phyloP scores from a whole-genome alignment of 2,888 invertebrate species.

The Eupithecia exiguata region DNA sequence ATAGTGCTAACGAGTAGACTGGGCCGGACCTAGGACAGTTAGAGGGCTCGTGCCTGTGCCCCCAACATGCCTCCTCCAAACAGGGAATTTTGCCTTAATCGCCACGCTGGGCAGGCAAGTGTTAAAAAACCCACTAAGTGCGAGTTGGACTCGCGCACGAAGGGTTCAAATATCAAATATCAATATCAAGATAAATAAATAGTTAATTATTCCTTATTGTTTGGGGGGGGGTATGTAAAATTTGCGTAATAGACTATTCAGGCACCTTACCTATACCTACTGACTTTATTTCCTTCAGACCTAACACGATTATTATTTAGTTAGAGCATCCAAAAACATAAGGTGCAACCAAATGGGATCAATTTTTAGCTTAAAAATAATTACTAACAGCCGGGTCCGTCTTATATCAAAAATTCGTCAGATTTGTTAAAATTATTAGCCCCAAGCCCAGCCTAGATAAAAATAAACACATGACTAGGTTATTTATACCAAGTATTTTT shows the following conservation, averaged over 20 bases:
- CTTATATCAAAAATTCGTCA: no score
- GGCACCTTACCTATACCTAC: no score
- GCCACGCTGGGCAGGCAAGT: no score
- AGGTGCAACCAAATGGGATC: background rate
- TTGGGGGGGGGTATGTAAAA: background rate
- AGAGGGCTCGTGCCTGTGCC: background rate
- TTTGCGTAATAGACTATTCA: background rate
- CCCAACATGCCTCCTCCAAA: no score
- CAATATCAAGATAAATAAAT: no score
- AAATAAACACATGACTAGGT: background rate
- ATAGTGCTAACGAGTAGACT: conserved; percentile 37
- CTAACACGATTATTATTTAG: no score
- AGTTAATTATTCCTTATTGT: no score
- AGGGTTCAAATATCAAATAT: no score
- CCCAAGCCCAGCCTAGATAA: background rate
- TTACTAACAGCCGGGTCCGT: background rate
- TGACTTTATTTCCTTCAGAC: no score
- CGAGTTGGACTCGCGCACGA: no score
- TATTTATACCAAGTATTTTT: background rate
- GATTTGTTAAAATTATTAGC: background rate
- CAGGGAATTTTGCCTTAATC: no score
- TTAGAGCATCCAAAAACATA: background rate
- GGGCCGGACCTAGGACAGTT: conserved; percentile 15
- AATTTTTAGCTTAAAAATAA: background rate
- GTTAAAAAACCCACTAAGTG: no score